A percentile compares a stretch with the other conserved stretches of the same genome.
Conservation (phyloP, 2,888 invertebrate species). For the Sabatieria punctata region DNA sequence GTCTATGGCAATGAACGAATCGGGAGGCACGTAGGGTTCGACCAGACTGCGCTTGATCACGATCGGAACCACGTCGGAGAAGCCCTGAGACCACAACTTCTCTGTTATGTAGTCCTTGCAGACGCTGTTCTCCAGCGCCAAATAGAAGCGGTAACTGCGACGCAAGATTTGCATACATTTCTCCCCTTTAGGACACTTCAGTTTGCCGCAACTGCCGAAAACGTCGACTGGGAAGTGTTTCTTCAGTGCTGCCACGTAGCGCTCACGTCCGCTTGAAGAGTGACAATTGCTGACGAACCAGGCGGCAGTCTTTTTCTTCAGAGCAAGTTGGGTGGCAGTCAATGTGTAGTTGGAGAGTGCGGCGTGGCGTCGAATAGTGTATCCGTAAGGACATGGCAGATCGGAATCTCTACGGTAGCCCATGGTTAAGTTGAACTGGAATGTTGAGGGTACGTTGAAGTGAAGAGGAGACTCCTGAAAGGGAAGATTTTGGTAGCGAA, state of each 20-base stretch:
- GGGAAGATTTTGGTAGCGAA: too few species aligned
- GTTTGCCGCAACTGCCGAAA: slow-evolving; percentile 23
- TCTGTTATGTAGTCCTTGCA: slow-evolving; percentile 30
- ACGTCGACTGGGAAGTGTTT: slow-evolving; percentile 16
- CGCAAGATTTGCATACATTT: not conserved
- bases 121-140: slow-evolving; percentile 23
- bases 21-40: slow-evolving; percentile 30
- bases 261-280: not conserved
- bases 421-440: slow-evolving; percentile 1
- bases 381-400: slow-evolving; percentile 2
- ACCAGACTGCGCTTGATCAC: slow-evolving; percentile 16
- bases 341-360: not conserved
- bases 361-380: not conserved
- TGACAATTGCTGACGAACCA: slow-evolving; percentile 6
- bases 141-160: slow-evolving; percentile 10
- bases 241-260: not conserved
- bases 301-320: not conserved
- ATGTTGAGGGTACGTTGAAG: not conserved
- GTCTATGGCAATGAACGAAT: slow-evolving; percentile 36
- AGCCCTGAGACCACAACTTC: slow-evolving; percentile 22
- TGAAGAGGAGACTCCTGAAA: not conserved
- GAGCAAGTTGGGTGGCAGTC: not conserved
- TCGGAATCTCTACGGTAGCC: slow-evolving; percentile 3
- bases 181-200: slow-evolving; percentile 16
- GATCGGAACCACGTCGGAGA: slow-evolving; percentile 5